Conservation (phyloP, 2,113 vertebrate species). For the Rhadina sibilatrix region DNA sequence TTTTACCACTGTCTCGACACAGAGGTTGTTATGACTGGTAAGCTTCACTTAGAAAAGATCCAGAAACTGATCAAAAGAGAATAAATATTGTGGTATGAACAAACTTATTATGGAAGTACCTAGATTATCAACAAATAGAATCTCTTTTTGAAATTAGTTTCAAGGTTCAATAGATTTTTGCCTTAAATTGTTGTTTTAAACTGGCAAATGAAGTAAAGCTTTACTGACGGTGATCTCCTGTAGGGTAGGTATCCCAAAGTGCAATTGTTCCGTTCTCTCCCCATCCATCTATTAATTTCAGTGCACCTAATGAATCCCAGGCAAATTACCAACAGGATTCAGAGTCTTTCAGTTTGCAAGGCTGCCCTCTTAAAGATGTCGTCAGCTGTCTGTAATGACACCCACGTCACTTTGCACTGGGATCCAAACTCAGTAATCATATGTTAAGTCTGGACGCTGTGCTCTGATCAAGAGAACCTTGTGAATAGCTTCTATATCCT, state of each 20-base stretch:
- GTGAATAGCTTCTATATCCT: slow-evolving; percentile 54
- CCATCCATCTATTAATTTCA: not conserved
- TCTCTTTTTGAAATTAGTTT: not conserved
- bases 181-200: not conserved
- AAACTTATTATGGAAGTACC: not conserved
- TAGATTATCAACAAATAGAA: not conserved
- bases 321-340: not conserved
- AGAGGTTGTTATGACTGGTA: slow-evolving; percentile 39
- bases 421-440: slow-evolving; percentile 32
- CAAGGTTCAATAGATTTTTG: not conserved
- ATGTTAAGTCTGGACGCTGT: slow-evolving; percentile 19
- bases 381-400: not conserved
- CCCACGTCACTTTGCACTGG: not conserved
- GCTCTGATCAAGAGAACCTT: slow-evolving; percentile 61
- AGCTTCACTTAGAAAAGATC: slow-evolving; percentile 14
- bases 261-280: not conserved
- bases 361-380: not conserved
- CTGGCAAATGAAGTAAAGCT: not conserved
- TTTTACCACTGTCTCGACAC: slow-evolving; percentile 54
- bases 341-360: not conserved
- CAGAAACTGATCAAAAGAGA: slow-evolving; percentile 38
- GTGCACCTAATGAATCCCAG: not conserved
- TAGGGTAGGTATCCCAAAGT: not conserved
- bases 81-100: not conserved
- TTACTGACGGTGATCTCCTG: not conserved